These are phyloP conservation scores for Pterocles burchelli DNA, from an alignment of 2,113 vertebrate species.

Conservation along the genomic window DNA sequence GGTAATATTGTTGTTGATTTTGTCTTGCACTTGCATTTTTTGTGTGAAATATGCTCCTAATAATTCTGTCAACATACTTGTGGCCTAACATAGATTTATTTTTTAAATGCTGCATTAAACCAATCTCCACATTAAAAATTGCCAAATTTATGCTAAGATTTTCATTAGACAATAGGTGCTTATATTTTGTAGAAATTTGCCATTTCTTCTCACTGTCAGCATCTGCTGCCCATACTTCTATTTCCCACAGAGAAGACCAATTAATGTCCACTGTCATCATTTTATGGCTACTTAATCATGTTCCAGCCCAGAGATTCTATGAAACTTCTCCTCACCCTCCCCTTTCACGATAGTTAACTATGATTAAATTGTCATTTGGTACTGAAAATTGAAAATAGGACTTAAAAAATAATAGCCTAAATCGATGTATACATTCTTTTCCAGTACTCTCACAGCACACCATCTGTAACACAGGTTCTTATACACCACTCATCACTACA, in stretches of 20 bases:
- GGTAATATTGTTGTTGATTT: neutral
- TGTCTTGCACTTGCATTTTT: neutral
- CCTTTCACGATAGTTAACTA: neutral
- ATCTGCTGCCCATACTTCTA: neutral
- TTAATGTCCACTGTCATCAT: neutral
- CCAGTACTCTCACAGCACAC: neutral
- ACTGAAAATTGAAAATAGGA: slow-evolving; percentile 13
- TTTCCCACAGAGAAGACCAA: slow-evolving; percentile 33
- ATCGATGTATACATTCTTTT: neutral
- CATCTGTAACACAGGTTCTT: neutral
- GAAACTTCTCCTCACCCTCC: neutral
- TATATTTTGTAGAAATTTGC: neutral
- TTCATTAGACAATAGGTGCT: neutral
- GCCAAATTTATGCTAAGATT: neutral
- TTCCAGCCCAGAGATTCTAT: slow-evolving; percentile 29
- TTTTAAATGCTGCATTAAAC: neutral
- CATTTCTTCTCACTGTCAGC: neutral
- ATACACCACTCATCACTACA: neutral
- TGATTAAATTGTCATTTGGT: slow-evolving; percentile 7
- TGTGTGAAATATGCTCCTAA: neutral
- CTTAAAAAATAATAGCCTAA: neutral
- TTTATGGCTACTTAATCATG: slow-evolving; percentile 28
- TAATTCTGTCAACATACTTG: neutral
- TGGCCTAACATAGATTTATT: neutral
- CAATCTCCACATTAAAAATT: neutral